Evolutionary conservation across 2,888 invertebrate species (phyloP).

Genomic region (Clostera curtula): DNA sequence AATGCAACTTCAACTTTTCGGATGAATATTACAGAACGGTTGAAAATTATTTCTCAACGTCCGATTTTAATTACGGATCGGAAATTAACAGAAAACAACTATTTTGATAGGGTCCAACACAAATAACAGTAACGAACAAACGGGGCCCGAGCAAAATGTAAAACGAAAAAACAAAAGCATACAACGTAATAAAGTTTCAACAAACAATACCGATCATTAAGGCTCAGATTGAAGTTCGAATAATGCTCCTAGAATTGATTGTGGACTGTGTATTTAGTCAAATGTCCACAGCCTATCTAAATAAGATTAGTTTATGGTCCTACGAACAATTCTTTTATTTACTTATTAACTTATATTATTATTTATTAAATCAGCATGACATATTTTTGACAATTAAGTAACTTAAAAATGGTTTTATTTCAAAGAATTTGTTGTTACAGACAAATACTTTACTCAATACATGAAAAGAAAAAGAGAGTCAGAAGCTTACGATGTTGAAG

Average conservation of each 20-base stretch:
- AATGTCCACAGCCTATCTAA: slow-evolving; percentile 10
- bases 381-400: no score
- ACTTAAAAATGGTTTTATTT: no score
- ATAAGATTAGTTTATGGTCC: no score
- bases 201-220: slow-evolving; percentile 68
- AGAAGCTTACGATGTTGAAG: no score
- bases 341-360: no score
- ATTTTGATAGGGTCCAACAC: slow-evolving; percentile 11
- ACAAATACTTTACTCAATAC: no score
- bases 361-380: no score
- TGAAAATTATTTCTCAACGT: slow-evolving; percentile 1
- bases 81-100: slow-evolving; percentile 20
- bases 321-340: no score
- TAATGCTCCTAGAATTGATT: slow-evolving; percentile 15
- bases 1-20: no score
- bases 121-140: slow-evolving; percentile 22
- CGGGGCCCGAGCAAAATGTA: slow-evolving; percentile 28
- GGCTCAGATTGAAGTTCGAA: slow-evolving; percentile 36
- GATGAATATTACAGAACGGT: slow-evolving; percentile 9
- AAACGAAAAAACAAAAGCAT: slow-evolving; percentile 33
- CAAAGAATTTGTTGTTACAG: no score
- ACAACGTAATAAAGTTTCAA: slow-evolving; percentile 39
- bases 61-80: slow-evolving; percentile 12
- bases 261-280: slow-evolving; percentile 8
- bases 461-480: no score